A percentile compares a stretch with the other conserved stretches of the same genome.
These are phyloP conservation scores for Drosophila serrata DNA, from an alignment of 1,140 invertebrate species.

Conservation along the genomic window DNA sequence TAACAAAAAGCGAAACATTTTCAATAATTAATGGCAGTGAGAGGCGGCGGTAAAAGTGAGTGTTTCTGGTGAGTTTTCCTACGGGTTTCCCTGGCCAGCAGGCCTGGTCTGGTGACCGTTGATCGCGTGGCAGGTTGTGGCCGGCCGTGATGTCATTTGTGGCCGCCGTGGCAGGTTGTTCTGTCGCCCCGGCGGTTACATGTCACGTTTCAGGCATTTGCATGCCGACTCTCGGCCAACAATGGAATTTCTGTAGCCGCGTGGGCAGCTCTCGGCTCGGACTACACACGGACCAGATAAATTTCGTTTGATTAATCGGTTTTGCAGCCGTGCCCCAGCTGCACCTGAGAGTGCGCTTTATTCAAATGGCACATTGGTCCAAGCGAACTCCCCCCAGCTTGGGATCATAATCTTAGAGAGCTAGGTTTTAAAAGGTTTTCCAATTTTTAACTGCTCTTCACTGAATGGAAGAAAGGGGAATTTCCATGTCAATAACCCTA, in stretches of 20 bases:
- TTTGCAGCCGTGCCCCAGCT: slow-evolving; percentile 61
- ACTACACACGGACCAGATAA: slow-evolving; percentile 23
- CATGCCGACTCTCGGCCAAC: slow-evolving; percentile 56
- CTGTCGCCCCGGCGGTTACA: slow-evolving; percentile 46
- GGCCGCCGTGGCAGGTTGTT: slow-evolving; percentile 33
- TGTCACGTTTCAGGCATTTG: slow-evolving; percentile 79
- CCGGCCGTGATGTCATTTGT: slow-evolving; percentile 45
- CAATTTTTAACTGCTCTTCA: background rate
- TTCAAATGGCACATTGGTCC: slow-evolving; percentile 64
- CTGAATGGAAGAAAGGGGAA: background rate
- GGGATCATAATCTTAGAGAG: background rate
- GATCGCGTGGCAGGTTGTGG: slow-evolving; percentile 39
- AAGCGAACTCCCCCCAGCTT: slow-evolving; percentile 8
- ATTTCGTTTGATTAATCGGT: slow-evolving; percentile 59
- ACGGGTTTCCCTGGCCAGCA: background rate
- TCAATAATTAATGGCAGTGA: slow-evolving; percentile 49
- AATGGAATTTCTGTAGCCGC: slow-evolving; percentile 58
- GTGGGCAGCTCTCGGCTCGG: slow-evolving; percentile 52
- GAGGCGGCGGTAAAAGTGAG: slow-evolving; percentile 50
- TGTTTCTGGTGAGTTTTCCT: slow-evolving; percentile 7
- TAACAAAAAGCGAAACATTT: slow-evolving; percentile 54
- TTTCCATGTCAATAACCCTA: slow-evolving; percentile 20
- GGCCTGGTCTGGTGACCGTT: slow-evolving; percentile 8
- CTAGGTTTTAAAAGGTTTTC: background rate
- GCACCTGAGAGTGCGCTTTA: slow-evolving; percentile 67